Percentiles rank a stretch among this genome's conserved stretches.
These are phyloP conservation scores for Stegodyphus dumicola DNA, from an alignment of 1,140 invertebrate genomes.

Conservation along the genomic window DNA sequence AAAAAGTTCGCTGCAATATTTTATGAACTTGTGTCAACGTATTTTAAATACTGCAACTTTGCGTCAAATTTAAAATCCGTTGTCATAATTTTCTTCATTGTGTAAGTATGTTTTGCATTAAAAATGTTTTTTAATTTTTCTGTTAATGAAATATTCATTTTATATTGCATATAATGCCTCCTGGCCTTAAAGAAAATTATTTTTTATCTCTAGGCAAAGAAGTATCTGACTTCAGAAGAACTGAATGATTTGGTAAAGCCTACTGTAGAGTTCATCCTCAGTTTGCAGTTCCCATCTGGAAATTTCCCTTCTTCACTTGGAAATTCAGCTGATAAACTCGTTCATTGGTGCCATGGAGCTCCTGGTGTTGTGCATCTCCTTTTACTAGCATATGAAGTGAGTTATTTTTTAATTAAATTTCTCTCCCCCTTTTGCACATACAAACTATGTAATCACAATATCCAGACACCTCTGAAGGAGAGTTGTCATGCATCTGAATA, in stretches of 20 bases:
- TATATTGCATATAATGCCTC: no score
- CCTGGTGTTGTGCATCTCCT: slow-evolving; percentile 86
- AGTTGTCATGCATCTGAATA: no score
- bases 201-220: slow-evolving; percentile 15
- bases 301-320: slow-evolving; percentile 88
- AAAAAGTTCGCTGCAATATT: no score
- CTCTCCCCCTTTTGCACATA: no score
- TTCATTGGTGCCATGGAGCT: slow-evolving; percentile 97
- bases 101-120: background rate
- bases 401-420: background rate
- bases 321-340: slow-evolving; percentile 78
- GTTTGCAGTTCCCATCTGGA: slow-evolving; percentile 77
- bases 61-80: no score
- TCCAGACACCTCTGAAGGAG: no score
- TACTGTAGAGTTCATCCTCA: slow-evolving; percentile 76
- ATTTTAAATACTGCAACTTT: no score
- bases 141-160: background rate
- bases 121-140: background rate
- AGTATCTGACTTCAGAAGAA: slow-evolving; percentile 72
- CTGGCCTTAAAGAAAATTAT: no score
- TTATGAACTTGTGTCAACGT: no score
- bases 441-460: no score
- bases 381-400: slow-evolving; percentile 80
- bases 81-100: background rate
- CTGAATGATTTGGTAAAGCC: slow-evolving; percentile 71